Conservation (phyloP, 2,113 vertebrate genomes). For the Cacatua alba region DNA sequence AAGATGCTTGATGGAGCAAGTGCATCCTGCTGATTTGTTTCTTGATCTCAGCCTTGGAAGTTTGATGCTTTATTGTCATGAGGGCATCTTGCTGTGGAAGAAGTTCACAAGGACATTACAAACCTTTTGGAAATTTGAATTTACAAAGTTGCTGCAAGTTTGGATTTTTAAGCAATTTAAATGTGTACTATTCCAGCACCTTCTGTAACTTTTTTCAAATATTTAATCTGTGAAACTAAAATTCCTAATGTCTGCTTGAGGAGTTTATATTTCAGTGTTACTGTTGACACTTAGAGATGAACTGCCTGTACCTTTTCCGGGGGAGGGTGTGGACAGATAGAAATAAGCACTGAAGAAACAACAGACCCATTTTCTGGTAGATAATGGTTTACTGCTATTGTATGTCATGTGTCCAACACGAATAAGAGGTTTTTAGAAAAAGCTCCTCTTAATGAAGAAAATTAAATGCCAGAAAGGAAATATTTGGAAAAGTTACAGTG, state of each 20-base stretch:
- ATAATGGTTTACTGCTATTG: slow-evolving; percentile 10
- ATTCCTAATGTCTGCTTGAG: slow-evolving; percentile 72
- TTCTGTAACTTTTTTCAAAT: slow-evolving; percentile 78
- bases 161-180: slow-evolving; percentile 74
- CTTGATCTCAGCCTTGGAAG: slow-evolving; percentile 65
- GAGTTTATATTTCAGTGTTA: slow-evolving; percentile 66
- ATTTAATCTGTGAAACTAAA: slow-evolving; percentile 79
- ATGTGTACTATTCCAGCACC: slow-evolving; percentile 74
- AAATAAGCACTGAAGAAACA: slow-evolving; percentile 45
- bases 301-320: slow-evolving; percentile 57
- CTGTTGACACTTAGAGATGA: slow-evolving; percentile 65
- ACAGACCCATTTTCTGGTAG: slow-evolving; percentile 50
- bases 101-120: slow-evolving; percentile 62
- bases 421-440: slow-evolving; percentile 20
- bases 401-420: neutral
- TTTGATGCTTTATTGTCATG: slow-evolving; percentile 47
- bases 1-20: slow-evolving; percentile 55
- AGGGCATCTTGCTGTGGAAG: slow-evolving; percentile 60
- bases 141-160: slow-evolving; percentile 71
- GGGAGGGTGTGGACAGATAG: slow-evolving; percentile 42
- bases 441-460: slow-evolving; percentile 39
- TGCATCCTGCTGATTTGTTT: slow-evolving; percentile 67
- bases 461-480: slow-evolving; percentile 27
- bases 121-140: slow-evolving; percentile 66
- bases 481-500: slow-evolving; percentile 69